A percentile compares a stretch with the other conserved stretches of the same genome.
These are phyloP conservation scores for Ophioderma brevispina DNA, from an alignment of 35 echinoderm and acorn worm species.

Conservation along the genomic window DNA sequence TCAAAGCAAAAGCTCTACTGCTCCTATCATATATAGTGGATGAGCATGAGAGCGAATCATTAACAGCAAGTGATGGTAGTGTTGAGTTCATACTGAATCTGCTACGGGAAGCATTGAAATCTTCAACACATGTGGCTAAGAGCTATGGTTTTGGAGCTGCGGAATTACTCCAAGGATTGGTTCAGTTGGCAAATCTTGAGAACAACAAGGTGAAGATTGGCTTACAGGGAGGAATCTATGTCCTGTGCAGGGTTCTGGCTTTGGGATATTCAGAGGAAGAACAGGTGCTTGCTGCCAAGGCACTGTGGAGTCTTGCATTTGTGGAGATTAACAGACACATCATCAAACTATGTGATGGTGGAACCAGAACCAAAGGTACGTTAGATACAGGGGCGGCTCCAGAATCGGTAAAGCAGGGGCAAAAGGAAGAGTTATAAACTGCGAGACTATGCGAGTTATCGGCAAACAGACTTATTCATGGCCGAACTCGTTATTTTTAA, in stretches of 20 bases:
- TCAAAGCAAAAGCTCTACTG: slow-evolving; percentile 48
- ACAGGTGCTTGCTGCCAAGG: slow-evolving; percentile 22
- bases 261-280: slow-evolving; percentile 24
- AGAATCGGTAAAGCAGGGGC: too few relatives aligned
- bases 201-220: slow-evolving; percentile 64
- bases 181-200: slow-evolving; percentile 51
- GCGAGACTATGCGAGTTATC: too few relatives aligned
- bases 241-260: slow-evolving; percentile 19
- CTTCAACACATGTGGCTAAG: slow-evolving; percentile 50
- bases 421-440: too few relatives aligned
- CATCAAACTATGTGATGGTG: slow-evolving; percentile 17
- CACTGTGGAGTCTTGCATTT: slow-evolving; percentile 62
- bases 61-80: slow-evolving; percentile 11
- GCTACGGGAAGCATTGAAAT: slow-evolving; percentile 52
- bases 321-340: slow-evolving; percentile 33
- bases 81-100: slow-evolving; percentile 57
- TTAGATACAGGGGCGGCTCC: too few relatives aligned
- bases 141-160: slow-evolving; percentile 39
- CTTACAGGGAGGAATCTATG: slow-evolving; percentile 28
- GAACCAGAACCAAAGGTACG: too few relatives aligned
- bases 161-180: slow-evolving; percentile 49
- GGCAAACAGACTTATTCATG: too few relatives aligned
- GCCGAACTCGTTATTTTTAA: too few relatives aligned
- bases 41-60: slow-evolving; percentile 45
- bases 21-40: slow-evolving; percentile 50